Conservation (phyloP, 2,888 invertebrate genomes). For the Barypeithes pellucidus region DNA sequence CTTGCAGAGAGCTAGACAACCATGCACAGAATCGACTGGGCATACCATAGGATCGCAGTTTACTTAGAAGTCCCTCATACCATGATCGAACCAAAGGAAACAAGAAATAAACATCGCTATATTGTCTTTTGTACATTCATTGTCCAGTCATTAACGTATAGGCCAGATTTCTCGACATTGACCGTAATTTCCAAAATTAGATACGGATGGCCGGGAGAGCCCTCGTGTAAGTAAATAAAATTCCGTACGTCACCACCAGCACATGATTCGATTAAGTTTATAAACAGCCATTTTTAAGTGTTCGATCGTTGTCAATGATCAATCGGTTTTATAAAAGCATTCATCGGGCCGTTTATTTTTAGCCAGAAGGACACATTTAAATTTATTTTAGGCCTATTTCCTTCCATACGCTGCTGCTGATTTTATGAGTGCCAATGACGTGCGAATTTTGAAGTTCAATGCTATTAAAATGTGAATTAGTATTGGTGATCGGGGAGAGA, state of each 20-base stretch:
- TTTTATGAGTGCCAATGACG: constrained; percentile 7
- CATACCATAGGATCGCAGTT: no score
- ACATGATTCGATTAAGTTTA: constrained; percentile 35
- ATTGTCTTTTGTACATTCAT: no score
- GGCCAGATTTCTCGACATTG: background rate
- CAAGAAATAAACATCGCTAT: no score
- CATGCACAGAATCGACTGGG: no score
- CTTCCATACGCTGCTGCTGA: constrained; percentile 3
- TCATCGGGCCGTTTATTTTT: constrained; percentile 42
- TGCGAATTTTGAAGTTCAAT: constrained; percentile 21
- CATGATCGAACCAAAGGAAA: no score
- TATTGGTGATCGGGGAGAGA: no score
- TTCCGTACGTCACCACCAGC: constrained; percentile 21
- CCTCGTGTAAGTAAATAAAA: constrained; percentile 9
- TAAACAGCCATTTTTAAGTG: constrained; percentile 37
- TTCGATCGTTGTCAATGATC: constrained; percentile 45
- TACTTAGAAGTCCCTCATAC: no score
- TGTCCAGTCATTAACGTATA: background rate
- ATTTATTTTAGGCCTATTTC: constrained; percentile 29
- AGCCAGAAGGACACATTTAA: constrained; percentile 46
- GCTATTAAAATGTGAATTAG: constrained; percentile 10
- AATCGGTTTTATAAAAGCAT: constrained; percentile 44
- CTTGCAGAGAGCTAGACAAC: no score
- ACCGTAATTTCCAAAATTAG: constrained; percentile 12
- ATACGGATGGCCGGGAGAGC: background rate